These are phyloP conservation scores for Nezara viridula DNA, from an alignment of 2,888 invertebrate species.

Conservation along the genomic window DNA sequence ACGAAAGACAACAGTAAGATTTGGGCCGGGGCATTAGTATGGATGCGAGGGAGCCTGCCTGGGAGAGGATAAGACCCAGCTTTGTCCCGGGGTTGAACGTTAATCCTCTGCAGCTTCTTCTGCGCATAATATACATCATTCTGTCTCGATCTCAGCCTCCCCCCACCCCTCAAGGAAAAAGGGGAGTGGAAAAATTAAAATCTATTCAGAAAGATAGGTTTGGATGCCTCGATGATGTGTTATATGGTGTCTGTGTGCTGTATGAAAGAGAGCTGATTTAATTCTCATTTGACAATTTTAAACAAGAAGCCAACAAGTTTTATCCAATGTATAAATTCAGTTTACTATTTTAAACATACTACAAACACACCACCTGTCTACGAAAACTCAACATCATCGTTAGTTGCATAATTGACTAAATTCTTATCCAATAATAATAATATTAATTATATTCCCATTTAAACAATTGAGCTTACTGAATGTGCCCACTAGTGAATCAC, in stretches of 20 bases:
- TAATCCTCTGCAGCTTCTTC: conserved; percentile 44
- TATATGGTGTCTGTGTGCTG: not conserved
- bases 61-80: not conserved
- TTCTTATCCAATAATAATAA: too few relatives aligned
- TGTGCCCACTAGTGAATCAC: too few relatives aligned
- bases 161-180: too few relatives aligned
- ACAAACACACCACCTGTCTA: not conserved
- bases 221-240: not conserved
- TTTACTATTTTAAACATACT: not conserved
- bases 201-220: not conserved
- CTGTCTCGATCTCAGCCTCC: not conserved
- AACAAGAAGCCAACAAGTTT: not conserved
- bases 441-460: too few relatives aligned
- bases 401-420: too few relatives aligned
- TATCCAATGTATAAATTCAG: not conserved
- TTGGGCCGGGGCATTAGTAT: not conserved
- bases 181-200: not conserved
- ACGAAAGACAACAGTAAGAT: not conserved
- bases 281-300: not conserved
- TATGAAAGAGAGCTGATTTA: not conserved
- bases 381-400: too few relatives aligned
- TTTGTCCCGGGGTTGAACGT: not conserved
- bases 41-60: not conserved
- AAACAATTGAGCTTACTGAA: too few relatives aligned
- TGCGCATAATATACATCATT: conserved; percentile 8